phyloP scores from a whole-genome alignment of 2,797 vertebrate genomes.

The Pelodytes ibericus region DNA sequence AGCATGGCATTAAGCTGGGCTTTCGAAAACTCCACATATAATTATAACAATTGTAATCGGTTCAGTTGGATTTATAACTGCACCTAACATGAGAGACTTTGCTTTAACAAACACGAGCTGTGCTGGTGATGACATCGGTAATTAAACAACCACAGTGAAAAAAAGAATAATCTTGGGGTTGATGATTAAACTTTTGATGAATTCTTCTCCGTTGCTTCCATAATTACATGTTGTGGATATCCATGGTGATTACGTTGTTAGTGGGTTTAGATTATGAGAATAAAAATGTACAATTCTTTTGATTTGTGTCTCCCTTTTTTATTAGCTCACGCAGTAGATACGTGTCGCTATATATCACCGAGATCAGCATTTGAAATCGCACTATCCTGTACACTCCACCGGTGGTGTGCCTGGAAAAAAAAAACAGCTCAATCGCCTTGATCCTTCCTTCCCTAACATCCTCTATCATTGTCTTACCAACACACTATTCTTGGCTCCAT shows the following conservation, averaged over 20 bases:
- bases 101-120: conserved; percentile 11
- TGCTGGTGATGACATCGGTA: conserved; percentile 20
- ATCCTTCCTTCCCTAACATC: neutral
- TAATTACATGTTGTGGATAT: conserved; percentile 41
- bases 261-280: conserved; percentile 37
- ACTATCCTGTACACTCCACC: neutral
- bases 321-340: conserved; percentile 1
- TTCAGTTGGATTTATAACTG: conserved; percentile 1
- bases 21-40: neutral
- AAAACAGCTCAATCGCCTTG: neutral
- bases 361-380: conserved; percentile 1
- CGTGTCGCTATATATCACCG: conserved; percentile 5
- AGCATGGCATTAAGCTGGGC: neutral
- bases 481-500: neutral
- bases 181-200: conserved; percentile 41
- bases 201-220: conserved; percentile 29
- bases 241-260: conserved; percentile 38
- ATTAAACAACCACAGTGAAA: conserved; percentile 38
- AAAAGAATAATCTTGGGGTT: conserved; percentile 37
- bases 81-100: conserved; percentile 9
- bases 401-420: neutral
- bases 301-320: conserved; percentile 20
- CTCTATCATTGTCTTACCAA: neutral
- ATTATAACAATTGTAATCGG: neutral
- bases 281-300: conserved; percentile 37